phyloP scores from a whole-genome alignment of 2,113 vertebrate genomes.

The Enhydra lutris region DNA sequence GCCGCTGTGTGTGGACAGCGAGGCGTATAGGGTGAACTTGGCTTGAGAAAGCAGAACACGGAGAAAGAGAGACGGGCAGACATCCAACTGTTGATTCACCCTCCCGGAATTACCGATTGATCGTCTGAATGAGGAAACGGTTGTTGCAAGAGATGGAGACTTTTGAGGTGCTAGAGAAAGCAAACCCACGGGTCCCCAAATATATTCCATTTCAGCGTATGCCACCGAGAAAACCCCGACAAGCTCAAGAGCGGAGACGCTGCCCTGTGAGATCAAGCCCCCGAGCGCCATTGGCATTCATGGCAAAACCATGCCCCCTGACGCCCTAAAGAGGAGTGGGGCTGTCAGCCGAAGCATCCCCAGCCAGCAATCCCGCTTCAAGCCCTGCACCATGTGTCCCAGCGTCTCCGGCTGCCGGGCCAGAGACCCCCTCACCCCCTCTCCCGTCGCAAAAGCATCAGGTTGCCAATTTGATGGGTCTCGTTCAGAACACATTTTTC shows the following conservation, averaged over 20 bases:
- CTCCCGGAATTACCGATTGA: background rate
- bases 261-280: background rate
- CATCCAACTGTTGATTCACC: too few relatives aligned
- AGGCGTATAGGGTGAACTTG: background rate
- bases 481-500: background rate
- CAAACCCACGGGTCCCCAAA: background rate
- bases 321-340: background rate
- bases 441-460: fast-evolving
- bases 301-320: background rate
- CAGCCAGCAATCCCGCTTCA: fast-evolving
- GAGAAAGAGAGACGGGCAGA: background rate
- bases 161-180: background rate
- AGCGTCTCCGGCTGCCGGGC: background rate
- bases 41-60: background rate
- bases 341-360: background rate
- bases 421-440: background rate
- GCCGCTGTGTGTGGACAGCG: background rate
- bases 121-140: background rate
- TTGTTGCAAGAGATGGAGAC: background rate
- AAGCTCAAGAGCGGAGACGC: background rate
- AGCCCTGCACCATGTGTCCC: background rate
- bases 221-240: too few relatives aligned
- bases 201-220: background rate
- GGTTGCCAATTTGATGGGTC: background rate
- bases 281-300: background rate